Base-by-base conservation (phyloP, 2,797 vertebrate species). In the Poecilia velifera region DNA sequence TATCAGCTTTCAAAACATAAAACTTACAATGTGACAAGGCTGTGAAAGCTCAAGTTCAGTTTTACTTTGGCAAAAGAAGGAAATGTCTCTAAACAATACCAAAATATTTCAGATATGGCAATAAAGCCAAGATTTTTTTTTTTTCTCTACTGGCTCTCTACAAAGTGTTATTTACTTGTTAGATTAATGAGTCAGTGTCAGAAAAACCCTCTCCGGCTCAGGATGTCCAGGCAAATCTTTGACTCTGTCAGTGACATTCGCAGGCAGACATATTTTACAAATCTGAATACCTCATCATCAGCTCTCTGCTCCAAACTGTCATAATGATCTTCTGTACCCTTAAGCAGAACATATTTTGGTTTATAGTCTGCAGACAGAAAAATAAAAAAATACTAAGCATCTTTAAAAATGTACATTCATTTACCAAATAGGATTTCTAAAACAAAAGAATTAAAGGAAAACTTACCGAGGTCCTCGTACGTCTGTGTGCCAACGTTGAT, bases 1-100 rank as follows among this genome's bases (percentile, higher is more conserved):
- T 82, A 90, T 88, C 86, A 79, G 91, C 87, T 85, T 87, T 89
- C 90, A 90, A 76, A 81, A 90, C 87, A 92, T 90, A 80, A 89
- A 91, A 91, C 86, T 86, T 79, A 78, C 86, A 77, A 57, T 84
- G 84, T 90, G 90, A 91, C 90, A 86, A 86, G 73, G 57, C 82
- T 73, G 34, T 71, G 76, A 76, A 88, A 91, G 85, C 72, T 78
- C 73, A 45, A 75, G 85, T 86, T 83, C 62, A 49, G 51, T 53
- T 46, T 82, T 83, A 85, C 72, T 86, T 79, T 76, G 41, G 73
- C 76, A 53, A 79, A 77, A 55, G 31, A 34, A 55, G 16, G 81
- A 79, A 81, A 76, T 46, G 85, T 74, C 78, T 85, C 59, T 77
- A 76, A 83, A 73, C 78, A 74, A 78, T 57, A 73, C 34, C 57